These are phyloP conservation scores for Porphyrio hochstetteri DNA, from an alignment of 2,113 vertebrate species.

Conservation along the genomic window DNA sequence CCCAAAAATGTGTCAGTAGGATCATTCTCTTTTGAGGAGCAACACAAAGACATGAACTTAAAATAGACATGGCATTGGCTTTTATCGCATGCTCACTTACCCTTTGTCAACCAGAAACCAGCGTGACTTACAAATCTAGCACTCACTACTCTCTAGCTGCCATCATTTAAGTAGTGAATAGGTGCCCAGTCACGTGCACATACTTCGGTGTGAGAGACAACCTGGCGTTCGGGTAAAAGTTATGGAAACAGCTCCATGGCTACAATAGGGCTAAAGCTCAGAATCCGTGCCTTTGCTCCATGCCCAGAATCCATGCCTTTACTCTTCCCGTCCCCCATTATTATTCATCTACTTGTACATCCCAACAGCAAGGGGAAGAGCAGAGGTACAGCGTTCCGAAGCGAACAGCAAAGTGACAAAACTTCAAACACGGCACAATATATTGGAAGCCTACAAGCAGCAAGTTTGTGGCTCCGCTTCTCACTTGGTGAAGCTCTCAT, in stretches of 20 bases:
- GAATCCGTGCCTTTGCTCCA: fast-evolving
- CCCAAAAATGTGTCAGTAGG: neutral
- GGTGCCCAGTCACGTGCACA: neutral
- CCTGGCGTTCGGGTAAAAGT: neutral
- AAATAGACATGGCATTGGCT: neutral
- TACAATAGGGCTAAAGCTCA: neutral
- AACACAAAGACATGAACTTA: neutral
- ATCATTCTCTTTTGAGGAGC: neutral
- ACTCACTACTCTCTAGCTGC: neutral
- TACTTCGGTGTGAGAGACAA: neutral
- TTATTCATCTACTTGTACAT: neutral
- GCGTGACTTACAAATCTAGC: neutral
- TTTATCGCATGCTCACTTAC: neutral
- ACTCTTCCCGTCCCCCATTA: neutral
- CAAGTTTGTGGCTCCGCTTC: neutral
- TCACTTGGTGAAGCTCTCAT: neutral
- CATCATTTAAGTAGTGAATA: neutral
- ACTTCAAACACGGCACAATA: neutral
- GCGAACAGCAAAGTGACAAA: neutral
- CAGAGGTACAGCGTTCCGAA: neutral
- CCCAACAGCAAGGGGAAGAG: neutral
- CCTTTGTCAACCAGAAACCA: neutral
- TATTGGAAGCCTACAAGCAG: neutral
- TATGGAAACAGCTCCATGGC: neutral
- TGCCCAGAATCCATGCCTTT: neutral